Percentiles rank a stretch among this genome's conserved stretches.
Conservation (phyloP, 2,888 invertebrate species). For the Chorisops tibialis region DNA sequence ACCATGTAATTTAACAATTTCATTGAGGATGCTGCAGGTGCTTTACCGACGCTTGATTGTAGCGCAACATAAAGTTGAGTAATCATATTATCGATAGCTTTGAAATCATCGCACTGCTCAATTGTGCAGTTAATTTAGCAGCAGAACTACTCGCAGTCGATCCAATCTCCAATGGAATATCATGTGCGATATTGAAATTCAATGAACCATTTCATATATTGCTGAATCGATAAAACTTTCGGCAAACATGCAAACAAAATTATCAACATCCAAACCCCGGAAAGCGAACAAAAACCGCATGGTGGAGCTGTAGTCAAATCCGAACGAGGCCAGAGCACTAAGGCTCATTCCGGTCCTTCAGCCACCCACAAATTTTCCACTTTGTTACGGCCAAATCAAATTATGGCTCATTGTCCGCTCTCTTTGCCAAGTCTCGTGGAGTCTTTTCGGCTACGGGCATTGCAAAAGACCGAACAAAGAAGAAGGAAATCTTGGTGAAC, state of each 20-base stretch:
- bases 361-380: conserved; percentile 34
- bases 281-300: conserved; percentile 9
- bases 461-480: conserved; percentile 1
- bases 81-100: conserved; percentile 15
- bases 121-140: conserved; percentile 10
- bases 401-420: conserved; percentile 32
- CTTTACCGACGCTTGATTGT: not conserved
- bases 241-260: conserved; percentile 27
- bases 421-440: conserved; percentile 11
- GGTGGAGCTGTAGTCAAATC: not conserved
- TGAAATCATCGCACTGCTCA: not conserved
- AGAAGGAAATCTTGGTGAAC: conserved; percentile 16
- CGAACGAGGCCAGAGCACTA: conserved; percentile 4
- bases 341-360: not conserved
- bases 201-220: conserved; percentile 25
- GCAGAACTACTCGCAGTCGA: not conserved
- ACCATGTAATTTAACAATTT: too few relatives aligned
- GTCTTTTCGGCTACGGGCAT: conserved; percentile 12
- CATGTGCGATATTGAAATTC: conserved; percentile 19
- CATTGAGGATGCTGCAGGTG: too few relatives aligned
- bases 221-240: conserved; percentile 30
- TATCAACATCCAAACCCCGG: conserved; percentile 12
- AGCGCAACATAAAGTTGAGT: not conserved
- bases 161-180: conserved; percentile 1
- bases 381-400: conserved; percentile 31